Conservation (phyloP, 2,797 vertebrate species). For the Ciconia nigra region DNA sequence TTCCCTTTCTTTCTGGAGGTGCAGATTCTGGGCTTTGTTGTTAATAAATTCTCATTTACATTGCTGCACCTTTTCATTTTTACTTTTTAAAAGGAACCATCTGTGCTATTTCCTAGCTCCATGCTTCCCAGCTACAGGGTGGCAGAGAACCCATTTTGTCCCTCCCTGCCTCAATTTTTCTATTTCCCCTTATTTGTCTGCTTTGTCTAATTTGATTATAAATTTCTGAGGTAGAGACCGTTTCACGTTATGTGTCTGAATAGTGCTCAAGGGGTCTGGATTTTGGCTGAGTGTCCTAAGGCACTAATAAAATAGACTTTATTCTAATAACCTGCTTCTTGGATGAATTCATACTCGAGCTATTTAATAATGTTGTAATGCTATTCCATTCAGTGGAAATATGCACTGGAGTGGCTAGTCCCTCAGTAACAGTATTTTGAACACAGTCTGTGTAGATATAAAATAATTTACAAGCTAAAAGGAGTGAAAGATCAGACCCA, state of each 20-base stretch:
- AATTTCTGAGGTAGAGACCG: not conserved
- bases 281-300: slow-evolving; percentile 9
- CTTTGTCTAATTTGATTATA: not conserved
- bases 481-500: not conserved
- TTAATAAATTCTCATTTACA: slow-evolving; percentile 73
- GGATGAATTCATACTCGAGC: not conserved
- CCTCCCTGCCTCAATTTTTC: not conserved
- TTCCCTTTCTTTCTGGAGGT: slow-evolving; percentile 74
- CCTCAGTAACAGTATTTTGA: not conserved
- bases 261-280: not conserved
- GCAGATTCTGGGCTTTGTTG: slow-evolving; percentile 71
- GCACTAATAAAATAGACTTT: slow-evolving; percentile 2
- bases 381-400: not conserved
- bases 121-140: not conserved
- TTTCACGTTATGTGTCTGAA: not conserved
- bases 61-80: slow-evolving; percentile 52
- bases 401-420: not conserved
- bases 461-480: not conserved
- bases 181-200: not conserved
- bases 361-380: not conserved
- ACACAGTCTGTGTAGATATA: not conserved
- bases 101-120: not conserved
- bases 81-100: slow-evolving; percentile 46
- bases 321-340: slow-evolving; percentile 17
- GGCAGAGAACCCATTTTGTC: not conserved